Evolutionary conservation across 2,888 invertebrate genomes (phyloP), one percentile per base, ranked within the genome.

Genomic region (Netelia inedita): DNA sequence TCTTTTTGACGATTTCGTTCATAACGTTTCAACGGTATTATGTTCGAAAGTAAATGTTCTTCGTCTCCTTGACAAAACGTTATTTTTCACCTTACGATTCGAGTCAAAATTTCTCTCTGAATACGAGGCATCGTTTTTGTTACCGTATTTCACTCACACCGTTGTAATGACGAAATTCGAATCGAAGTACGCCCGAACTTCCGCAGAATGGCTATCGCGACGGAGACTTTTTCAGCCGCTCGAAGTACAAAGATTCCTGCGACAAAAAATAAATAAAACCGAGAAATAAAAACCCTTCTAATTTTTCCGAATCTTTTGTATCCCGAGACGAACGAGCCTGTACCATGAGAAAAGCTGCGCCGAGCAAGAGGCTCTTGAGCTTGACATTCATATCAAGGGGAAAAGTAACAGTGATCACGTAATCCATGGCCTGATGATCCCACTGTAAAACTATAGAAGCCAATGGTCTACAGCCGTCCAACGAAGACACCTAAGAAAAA

Each of bases 261-360:
- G 90, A 89, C 35, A 80, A 43, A n/a, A 50, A 63, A n/a, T 35
- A 35, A 35, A 35, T 6, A 35, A 35, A 35, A 35, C 35, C 35
- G 6, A 53, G 9, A 19, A 57, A 57, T 41, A 1, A 9, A 1
- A 35, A 43, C 41, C 0, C 16, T 61, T 55, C 14, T 55, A 66
- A 61, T 63, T 55, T 55, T 55, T 50, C 50, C 5, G 35, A 35
- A 6, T 5, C 6, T 35, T 35, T 5, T 35, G 35, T 35, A 35
- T 35, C 35, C 6, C 6, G 6, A 35, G 8, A 16, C 16, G 55
- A 9, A 55, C 0, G 35, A 21, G 10, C 23, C 76, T 94, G 94
- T 95, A 98, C 98, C 95, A 98, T 94, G 81, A 98, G 94, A 94
- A 98, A 98, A 0, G 97, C 96, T 66, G 97, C 96, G 5, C 97